These are phyloP conservation scores for Furcifer pardalis DNA, from an alignment of 2,797 vertebrate species.

Conservation along the genomic window DNA sequence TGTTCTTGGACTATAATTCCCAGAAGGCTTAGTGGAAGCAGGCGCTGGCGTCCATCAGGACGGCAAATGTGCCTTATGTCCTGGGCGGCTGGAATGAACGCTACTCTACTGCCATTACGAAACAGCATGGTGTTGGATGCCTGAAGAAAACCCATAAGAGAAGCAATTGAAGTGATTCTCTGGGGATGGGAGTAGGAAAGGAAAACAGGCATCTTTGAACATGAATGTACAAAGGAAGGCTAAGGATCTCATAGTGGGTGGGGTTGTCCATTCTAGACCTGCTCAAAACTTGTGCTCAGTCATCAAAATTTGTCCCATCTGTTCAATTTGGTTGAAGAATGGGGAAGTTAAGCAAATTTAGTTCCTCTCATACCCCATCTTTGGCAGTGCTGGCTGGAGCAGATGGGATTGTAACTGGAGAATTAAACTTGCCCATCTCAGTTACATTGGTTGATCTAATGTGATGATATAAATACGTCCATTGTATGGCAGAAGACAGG, in stretches of 20 bases:
- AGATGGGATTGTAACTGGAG: background rate
- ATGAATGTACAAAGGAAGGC: background rate
- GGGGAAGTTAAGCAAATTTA: background rate
- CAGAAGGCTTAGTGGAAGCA: no score
- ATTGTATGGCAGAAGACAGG: background rate
- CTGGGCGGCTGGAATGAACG: no score
- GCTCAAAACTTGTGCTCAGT: background rate
- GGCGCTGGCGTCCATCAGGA: no score
- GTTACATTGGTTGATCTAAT: background rate
- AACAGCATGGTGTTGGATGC: no score
- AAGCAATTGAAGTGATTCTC: no score
- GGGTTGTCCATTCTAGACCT: background rate
- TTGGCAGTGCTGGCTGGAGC: background rate
- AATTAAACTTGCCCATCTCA: background rate
- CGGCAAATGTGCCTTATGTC: no score
- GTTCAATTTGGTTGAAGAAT: background rate
- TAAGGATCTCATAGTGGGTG: background rate
- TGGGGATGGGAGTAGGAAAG: background rate
- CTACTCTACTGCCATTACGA: no score
- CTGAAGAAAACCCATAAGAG: no score
- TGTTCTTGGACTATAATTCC: no score
- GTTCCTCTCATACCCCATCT: background rate
- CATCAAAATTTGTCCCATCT: background rate
- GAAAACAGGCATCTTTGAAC: background rate
- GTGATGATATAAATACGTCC: background rate